Percentiles rank a stretch among this genome's conserved stretches.
Evolutionary conservation across 2,113 vertebrate species (phyloP).

Genomic region (Eptatretus burgeri): DNA sequence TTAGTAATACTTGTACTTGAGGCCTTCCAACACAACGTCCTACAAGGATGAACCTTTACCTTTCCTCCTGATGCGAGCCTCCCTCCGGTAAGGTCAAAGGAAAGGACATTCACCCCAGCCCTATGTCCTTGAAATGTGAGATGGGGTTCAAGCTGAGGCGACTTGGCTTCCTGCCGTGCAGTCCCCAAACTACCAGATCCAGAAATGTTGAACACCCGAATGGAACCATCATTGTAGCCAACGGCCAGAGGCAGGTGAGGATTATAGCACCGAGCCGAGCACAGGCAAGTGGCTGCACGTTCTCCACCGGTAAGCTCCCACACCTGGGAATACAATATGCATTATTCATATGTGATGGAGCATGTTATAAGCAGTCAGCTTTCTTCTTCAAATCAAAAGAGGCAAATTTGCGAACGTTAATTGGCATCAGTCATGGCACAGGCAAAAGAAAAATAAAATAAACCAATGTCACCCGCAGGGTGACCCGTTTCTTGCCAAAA

Average conservation of each 20-base stretch:
- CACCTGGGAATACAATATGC: slow-evolving; percentile 22
- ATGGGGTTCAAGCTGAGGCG: slow-evolving; percentile 6
- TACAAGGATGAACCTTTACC: slow-evolving; percentile 16
- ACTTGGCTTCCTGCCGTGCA: too few relatives aligned
- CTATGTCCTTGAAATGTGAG: slow-evolving; percentile 74
- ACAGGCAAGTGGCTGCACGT: slow-evolving; percentile 51
- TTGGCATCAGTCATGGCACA: too few relatives aligned
- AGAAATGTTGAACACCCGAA: slow-evolving; percentile 48
- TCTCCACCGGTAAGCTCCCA: slow-evolving; percentile 59
- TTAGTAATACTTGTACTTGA: too few relatives aligned
- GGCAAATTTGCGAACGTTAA: too few relatives aligned
- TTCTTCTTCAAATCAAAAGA: too few relatives aligned
- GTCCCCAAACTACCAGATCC: too few relatives aligned
- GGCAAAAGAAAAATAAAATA: too few relatives aligned
- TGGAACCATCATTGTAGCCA: slow-evolving; percentile 58
- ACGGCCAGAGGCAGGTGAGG: slow-evolving; percentile 54
- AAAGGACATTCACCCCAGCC: slow-evolving; percentile 38
- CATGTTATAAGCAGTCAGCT: too few relatives aligned
- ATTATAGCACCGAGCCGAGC: slow-evolving; percentile 26
- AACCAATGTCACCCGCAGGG: too few relatives aligned
- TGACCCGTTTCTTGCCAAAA: too few relatives aligned
- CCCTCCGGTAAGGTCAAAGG: slow-evolving; percentile 48
- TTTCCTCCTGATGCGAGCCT: slow-evolving; percentile 58
- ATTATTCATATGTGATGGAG: too few relatives aligned
- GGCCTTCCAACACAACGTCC: too few relatives aligned